Evolutionary conservation across 2,113 vertebrate species (phyloP), one percentile per base, ranked within the genome.

Genomic region (Corvus hawaiiensis): DNA sequence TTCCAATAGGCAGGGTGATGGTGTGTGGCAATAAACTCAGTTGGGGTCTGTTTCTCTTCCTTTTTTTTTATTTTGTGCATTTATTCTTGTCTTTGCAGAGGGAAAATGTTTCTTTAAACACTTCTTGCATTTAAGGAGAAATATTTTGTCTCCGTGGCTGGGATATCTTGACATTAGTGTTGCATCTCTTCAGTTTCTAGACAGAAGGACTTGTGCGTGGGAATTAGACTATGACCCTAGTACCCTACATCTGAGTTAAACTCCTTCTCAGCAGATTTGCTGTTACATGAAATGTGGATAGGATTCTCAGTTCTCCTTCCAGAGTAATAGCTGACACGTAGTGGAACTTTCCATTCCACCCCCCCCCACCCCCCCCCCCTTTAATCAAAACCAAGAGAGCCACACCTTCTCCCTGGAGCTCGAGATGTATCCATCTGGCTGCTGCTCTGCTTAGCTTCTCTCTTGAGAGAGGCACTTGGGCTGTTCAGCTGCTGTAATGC

Each of bases 251-350:
- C 22, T 61, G 52, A 92, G 56, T 87, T 92, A 55, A 86, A 92
- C 85, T 91, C 84, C 94, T 84, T 82, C 90, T 93, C 61, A 68
- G 85, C 83, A 94, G 83, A 77, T 90, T 66, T 90, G 22, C 79
- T 81, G 72, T 84, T 93, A 78, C 7, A n/a, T 72, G 26, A 64
- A 94, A 86, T 95, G 90, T 93, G 93, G 69, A 90, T 46, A 64
- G 30, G 27, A 72, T 81, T 93, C 61, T 86, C 73, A 86, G 88
- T 75, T 92, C 49, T 90, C 26, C 44, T 81, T 95, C 83, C 84
- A 93, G 61, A 84, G 39, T 59, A 91, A 92, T 67, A 83, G 75
- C 68, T 93, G 82, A 77, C 92, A 92, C 3, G 2, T 80, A 49
- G 49, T 72, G 92, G 92, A 95, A 95, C 96, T 95, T 96, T 95